Evolutionary conservation across 2,888 invertebrate genomes (phyloP).

Genomic region (Ophion ventricosus): DNA sequence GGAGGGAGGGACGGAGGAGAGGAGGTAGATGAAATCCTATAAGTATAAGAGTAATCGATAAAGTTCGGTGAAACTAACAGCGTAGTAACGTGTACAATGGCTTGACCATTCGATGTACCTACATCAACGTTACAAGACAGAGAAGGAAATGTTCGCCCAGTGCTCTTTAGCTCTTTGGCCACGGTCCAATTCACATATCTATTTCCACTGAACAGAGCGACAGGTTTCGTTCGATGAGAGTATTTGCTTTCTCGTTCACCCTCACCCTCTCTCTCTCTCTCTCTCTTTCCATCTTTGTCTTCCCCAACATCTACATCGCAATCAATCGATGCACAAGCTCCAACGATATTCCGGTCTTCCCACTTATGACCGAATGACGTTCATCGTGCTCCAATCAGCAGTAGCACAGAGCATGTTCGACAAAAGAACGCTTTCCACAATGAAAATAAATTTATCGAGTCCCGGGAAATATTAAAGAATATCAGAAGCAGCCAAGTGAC

Average conservation of each 20-base stretch:
- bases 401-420: neutral
- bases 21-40: slow-evolving; percentile 22
- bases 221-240: slow-evolving; percentile 13
- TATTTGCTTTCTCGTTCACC: neutral
- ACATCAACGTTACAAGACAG: slow-evolving; percentile 7
- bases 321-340: slow-evolving; percentile 12
- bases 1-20: no score
- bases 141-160: slow-evolving; percentile 29
- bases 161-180: slow-evolving; percentile 38
- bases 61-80: slow-evolving; percentile 19
- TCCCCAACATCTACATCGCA: neutral
- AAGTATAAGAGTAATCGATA: slow-evolving; percentile 24
- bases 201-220: slow-evolving; percentile 35
- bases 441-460: neutral
- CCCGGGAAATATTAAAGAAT: neutral
- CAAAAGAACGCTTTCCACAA: neutral
- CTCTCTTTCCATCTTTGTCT: neutral
- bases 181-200: slow-evolving; percentile 47
- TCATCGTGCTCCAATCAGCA: slow-evolving; percentile 13
- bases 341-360: slow-evolving; percentile 13
- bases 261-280: neutral
- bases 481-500: neutral
- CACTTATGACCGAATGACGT: slow-evolving; percentile 27
- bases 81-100: neutral
- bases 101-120: neutral